Evolutionary conservation across 2,888 invertebrate genomes (phyloP).

Genomic region (Drosophila affinis): DNA sequence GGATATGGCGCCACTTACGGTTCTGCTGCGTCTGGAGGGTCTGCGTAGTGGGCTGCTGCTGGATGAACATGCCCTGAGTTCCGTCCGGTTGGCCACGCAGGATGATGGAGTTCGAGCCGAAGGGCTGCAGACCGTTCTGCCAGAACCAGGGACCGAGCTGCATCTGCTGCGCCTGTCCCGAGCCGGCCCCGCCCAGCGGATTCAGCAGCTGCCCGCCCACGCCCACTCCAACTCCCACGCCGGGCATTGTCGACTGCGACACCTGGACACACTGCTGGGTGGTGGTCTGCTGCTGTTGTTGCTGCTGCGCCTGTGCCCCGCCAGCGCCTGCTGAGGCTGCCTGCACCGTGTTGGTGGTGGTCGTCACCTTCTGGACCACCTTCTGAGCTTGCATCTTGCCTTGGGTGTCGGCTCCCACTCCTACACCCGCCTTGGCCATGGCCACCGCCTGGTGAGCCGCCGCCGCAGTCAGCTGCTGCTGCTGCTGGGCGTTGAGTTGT

Average conservation of each 20-base stretch:
- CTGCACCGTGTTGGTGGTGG: conserved; percentile 81
- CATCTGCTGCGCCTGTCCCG: conserved; percentile 87
- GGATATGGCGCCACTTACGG: conserved; percentile 84
- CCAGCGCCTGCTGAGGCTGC: conserved; percentile 75
- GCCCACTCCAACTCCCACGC: conserved; percentile 82
- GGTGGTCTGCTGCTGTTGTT: conserved; percentile 83
- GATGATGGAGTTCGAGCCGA: conserved; percentile 83
- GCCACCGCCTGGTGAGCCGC: conserved; percentile 58
- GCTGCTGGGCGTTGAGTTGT: conserved; percentile 47
- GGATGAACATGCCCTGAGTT: conserved; percentile 91
- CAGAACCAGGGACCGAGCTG: conserved; percentile 93
- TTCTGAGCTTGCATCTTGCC: conserved; percentile 84
- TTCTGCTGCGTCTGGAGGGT: conserved; percentile 87
- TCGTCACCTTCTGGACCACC: conserved; percentile 85
- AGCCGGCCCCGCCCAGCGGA: conserved; percentile 87
- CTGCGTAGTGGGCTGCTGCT: conserved; percentile 85
- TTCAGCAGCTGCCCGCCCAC: conserved; percentile 86
- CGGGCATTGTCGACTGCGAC: conserved; percentile 88
- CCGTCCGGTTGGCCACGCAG: conserved; percentile 91
- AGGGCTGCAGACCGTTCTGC: conserved; percentile 89
- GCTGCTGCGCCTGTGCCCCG: conserved; percentile 57
- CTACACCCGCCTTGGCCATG: conserved; percentile 37
- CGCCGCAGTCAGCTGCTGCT: conserved; percentile 56
- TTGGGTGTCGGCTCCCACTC: conserved; percentile 58
- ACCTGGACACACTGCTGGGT: conserved; percentile 90